Conservation (phyloP, 1,140 invertebrate genomes). For the Anastrepha ludens region DNA sequence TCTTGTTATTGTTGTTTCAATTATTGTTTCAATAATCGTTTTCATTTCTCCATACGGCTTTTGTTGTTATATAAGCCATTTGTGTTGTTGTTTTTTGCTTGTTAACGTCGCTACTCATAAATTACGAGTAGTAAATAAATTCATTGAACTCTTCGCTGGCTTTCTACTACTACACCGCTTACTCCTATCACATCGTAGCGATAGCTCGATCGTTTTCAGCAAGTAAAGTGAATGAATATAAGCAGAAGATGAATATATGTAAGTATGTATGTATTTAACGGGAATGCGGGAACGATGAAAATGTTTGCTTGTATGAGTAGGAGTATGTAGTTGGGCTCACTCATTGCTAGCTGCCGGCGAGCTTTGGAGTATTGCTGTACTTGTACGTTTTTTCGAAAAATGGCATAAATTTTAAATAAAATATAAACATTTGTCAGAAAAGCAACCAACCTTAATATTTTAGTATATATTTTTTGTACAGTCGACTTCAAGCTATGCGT, state of each 20-base stretch:
- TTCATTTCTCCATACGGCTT: neutral
- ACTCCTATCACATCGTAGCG: neutral
- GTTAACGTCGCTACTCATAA: neutral
- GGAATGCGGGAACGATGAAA: neutral
- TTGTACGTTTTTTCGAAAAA: neutral
- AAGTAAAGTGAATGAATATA: neutral
- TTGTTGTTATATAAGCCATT: neutral
- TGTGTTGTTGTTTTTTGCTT: neutral
- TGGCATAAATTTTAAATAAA: constrained; percentile 16
- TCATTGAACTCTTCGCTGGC: constrained; percentile 12
- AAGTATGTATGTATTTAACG: too few relatives aligned
- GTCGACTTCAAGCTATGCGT: neutral
- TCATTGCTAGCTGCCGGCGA: neutral
- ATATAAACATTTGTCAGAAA: neutral
- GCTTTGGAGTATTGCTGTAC: neutral
- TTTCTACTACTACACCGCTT: neutral
- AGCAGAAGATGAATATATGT: neutral
- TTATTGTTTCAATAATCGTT: constrained; percentile 20
- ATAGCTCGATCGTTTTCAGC: constrained; percentile 15
- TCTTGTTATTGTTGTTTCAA: constrained; percentile 20
- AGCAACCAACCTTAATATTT: neutral
- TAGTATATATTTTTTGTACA: neutral
- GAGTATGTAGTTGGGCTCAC: neutral
- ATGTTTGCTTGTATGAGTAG: neutral
- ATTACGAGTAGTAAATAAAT: constrained; percentile 9